Base-by-base conservation (phyloP, 2,888 invertebrate genomes). In the Lacanobia wlatinum region DNA sequence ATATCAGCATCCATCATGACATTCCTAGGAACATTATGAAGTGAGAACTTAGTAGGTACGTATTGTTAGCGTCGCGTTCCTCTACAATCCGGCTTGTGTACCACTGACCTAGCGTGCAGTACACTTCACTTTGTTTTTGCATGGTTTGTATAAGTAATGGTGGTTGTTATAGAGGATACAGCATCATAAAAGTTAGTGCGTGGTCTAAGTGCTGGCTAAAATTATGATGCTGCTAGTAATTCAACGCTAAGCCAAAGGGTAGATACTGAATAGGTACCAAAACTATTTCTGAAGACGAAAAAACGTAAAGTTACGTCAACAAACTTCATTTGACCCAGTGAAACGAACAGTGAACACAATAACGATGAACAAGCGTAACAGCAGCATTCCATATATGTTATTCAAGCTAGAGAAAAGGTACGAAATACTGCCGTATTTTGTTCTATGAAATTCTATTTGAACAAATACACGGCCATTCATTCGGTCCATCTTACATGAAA, bases 61-160 rank as follows among this genome's bases (percentile, higher is more conserved):
- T 61, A 78, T 85, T 81, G 83, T 84, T 72, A 46, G 62, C 40
- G 68, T 68, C 64, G 77, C 59, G 77, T 74, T 64, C 84, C 65
- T 68, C 16, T 23, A 55, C 69, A 72, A 84, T 87, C 85, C 87
- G 87, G 76, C 84, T 86, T 28, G 14, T 73, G 87, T 82, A 80
- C 86, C 82, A 86, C 78, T 86, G 82, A 87, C 87, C 87, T 68
- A 72, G 56, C 82, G 52, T 56, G 55, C 61, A 64, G 53, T 14
- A 48, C 43, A 65, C 62, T 59, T 60, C 64, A 46, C 52, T 68
- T 83, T 72, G 66, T 79, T 78, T 82, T 78, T 82, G 78, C 78
- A 59, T 70, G 43, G 61, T 43, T 40, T 48, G 48, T 43, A 53
- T 65, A 43, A 40, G 38, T 59, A 10, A 38, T 34, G 63, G 16